Conservation (phyloP, 2,113 vertebrate species). For the Poeciliopsis retropinna region DNA sequence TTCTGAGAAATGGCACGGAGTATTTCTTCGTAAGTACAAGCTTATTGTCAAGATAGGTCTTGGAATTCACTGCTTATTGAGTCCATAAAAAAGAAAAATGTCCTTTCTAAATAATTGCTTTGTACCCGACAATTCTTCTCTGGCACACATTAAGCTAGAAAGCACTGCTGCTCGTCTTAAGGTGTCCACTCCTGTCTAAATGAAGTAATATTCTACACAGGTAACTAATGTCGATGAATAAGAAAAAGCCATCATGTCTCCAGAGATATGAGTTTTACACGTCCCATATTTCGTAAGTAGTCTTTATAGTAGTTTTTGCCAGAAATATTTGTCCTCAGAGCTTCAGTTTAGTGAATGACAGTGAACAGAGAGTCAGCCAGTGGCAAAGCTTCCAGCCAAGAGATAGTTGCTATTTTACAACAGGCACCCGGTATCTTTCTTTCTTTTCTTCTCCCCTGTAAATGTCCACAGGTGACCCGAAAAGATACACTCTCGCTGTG, state of each 20-base stretch:
- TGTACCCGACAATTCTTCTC: not conserved
- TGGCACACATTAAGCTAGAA: not conserved
- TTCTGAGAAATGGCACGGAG: not conserved
- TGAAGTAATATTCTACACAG: not conserved
- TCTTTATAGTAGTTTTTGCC: conserved; percentile 5
- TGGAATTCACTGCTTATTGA: not conserved
- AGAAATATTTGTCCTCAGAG: conserved; percentile 33
- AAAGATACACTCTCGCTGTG: conserved; percentile 25
- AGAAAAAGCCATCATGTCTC: not conserved
- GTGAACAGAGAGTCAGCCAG: conserved; percentile 38
- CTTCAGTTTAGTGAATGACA: conserved; percentile 50
- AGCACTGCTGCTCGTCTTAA: not conserved
- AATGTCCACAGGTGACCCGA: conserved; percentile 29
- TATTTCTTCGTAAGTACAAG: not conserved
- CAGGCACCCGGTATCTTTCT: not conserved
- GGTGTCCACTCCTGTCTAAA: not conserved
- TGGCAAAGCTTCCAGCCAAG: conserved; percentile 37
- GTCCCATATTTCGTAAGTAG: not conserved
- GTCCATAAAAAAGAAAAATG: not conserved
- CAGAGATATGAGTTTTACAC: not conserved
- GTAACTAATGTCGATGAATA: not conserved
- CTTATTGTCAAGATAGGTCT: not conserved
- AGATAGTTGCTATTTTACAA: conserved; percentile 27
- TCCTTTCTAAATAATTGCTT: not conserved
- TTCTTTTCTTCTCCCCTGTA: conserved; percentile 6